Evolutionary conservation across 2,113 vertebrate species (phyloP).

Genomic region (Coturnix japonica): DNA sequence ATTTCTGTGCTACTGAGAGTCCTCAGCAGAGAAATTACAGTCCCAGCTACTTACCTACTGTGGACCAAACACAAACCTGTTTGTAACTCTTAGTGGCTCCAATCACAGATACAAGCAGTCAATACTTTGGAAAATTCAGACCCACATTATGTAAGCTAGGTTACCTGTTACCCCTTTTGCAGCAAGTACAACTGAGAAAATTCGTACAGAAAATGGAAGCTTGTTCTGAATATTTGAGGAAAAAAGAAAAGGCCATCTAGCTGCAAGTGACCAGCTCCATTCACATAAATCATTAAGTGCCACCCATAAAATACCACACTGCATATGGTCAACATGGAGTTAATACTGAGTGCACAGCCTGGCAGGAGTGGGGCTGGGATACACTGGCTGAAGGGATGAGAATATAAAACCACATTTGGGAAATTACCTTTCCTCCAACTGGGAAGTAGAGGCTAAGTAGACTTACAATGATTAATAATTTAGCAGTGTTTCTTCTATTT

Average conservation of each 20-base stretch:
- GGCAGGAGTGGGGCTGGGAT: neutral
- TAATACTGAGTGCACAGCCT: neutral
- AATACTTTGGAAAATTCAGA: neutral
- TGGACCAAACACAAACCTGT: neutral
- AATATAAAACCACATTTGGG: neutral
- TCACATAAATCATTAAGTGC: neutral
- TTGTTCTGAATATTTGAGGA: neutral
- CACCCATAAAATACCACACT: neutral
- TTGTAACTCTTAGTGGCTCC: neutral
- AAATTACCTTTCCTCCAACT: neutral
- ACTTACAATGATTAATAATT: neutral
- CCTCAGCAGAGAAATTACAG: neutral
- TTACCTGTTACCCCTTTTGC: neutral
- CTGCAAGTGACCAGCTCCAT: neutral
- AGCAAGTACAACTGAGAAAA: neutral
- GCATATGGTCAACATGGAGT: neutral
- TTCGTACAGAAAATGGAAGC: neutral
- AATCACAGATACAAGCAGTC: neutral
- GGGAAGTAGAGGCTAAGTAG: neutral
- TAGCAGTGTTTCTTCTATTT: neutral
- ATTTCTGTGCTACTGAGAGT: neutral
- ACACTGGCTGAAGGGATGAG: neutral
- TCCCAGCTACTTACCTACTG: neutral
- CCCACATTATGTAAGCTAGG: neutral
- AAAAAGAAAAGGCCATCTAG: neutral